A percentile compares a stretch with the other conserved stretches of the same genome.
Evolutionary conservation across 2,888 invertebrate species (phyloP).

Genomic region (Tuta absoluta): DNA sequence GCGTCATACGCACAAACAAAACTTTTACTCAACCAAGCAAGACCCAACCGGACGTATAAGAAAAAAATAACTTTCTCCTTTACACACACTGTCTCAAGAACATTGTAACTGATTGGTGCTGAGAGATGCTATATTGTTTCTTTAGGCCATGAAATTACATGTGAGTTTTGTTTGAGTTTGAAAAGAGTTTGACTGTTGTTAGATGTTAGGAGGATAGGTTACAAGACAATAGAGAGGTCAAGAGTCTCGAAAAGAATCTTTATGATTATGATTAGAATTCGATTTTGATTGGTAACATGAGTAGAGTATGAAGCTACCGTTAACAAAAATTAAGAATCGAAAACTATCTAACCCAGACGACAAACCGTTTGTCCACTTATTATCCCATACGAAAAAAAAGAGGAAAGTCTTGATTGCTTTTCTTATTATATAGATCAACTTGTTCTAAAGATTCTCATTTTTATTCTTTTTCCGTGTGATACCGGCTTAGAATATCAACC

Average conservation of each 20-base stretch:
- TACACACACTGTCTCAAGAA: slow-evolving; percentile 41
- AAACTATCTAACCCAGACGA: no score
- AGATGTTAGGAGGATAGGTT: slow-evolving; percentile 41
- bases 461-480: no score
- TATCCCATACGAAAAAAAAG: no score
- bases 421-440: no score
- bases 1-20: slow-evolving; percentile 65
- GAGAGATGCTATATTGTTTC: slow-evolving; percentile 36
- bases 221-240: slow-evolving; percentile 65
- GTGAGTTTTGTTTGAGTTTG: slow-evolving; percentile 31
- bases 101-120: slow-evolving; percentile 37
- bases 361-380: no score
- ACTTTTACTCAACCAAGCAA: slow-evolving; percentile 62
- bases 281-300: slow-evolving; percentile 1
- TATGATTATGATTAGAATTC: no score
- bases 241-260: slow-evolving; percentile 54
- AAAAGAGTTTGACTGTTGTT: slow-evolving; percentile 33
- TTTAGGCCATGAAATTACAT: slow-evolving; percentile 33
- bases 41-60: slow-evolving; percentile 63
- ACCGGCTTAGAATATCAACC: no score
- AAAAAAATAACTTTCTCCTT: slow-evolving; percentile 75
- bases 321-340: neutral
- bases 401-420: no score
- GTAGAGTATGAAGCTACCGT: neutral
- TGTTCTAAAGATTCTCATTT: no score